Conservation (phyloP, 1,140 invertebrate species). For the Agrilus planipennis region DNA sequence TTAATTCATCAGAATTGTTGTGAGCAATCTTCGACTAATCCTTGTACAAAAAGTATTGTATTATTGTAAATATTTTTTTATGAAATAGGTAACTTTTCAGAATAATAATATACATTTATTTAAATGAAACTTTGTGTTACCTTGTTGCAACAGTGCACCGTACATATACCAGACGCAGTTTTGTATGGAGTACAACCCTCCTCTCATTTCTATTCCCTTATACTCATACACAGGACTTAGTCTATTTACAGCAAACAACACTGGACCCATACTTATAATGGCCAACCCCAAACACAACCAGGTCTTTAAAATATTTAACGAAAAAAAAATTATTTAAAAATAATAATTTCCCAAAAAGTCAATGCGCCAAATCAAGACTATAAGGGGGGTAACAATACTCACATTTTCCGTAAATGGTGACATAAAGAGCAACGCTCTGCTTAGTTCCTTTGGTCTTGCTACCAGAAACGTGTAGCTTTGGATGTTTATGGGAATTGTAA, state of each 20-base stretch:
- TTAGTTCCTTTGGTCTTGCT: constrained; percentile 60
- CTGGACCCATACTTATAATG: constrained; percentile 62
- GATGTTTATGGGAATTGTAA: constrained; percentile 62
- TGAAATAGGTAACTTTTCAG: too few relatives aligned
- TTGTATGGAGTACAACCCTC: constrained; percentile 52
- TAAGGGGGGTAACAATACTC: constrained; percentile 27
- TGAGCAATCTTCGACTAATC: too few relatives aligned
- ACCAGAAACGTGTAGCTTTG: constrained; percentile 70
- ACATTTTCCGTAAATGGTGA: constrained; percentile 71
- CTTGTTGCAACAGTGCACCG: constrained; percentile 82
- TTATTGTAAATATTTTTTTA: too few relatives aligned
- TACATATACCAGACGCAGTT: constrained; percentile 86
- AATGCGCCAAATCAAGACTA: too few relatives aligned
- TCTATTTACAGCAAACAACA: constrained; percentile 64
- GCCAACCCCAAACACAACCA: constrained; percentile 66
- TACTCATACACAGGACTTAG: constrained; percentile 58
- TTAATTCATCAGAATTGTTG: too few relatives aligned
- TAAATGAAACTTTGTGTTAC: too few relatives aligned
- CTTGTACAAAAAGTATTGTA: too few relatives aligned
- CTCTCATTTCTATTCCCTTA: constrained; percentile 38
- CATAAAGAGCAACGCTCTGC: constrained; percentile 69
- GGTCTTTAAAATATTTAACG: constrained; percentile 51
- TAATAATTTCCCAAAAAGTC: too few relatives aligned
- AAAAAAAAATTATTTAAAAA: too few relatives aligned
- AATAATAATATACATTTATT: too few relatives aligned